phyloP scores from a whole-genome alignment of 2,113 vertebrate genomes.

The Capreolus pygargus region DNA sequence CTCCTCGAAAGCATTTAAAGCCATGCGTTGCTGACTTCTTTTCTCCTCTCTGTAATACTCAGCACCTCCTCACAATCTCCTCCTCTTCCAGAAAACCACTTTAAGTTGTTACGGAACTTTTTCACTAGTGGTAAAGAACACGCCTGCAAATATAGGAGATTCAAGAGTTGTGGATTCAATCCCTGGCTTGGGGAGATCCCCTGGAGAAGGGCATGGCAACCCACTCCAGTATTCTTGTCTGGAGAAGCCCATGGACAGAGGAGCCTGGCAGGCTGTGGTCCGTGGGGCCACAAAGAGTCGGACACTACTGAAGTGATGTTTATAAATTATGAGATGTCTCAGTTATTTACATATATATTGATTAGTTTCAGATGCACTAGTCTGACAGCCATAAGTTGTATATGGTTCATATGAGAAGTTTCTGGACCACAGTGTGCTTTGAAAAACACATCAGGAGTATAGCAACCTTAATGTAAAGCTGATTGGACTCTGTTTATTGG shows the following conservation, averaged over 20 bases:
- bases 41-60: neutral
- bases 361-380: neutral
- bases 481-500: neutral
- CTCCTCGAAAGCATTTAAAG: neutral
- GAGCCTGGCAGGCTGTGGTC: neutral
- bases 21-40: neutral
- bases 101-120: neutral
- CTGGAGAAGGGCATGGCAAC: neutral
- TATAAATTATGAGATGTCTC: neutral
- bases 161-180: neutral
- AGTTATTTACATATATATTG: neutral
- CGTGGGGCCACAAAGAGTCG: neutral
- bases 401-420: neutral
- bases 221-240: neutral
- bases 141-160: neutral
- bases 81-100: neutral
- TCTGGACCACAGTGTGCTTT: neutral
- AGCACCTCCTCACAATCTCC: neutral
- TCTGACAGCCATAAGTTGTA: neutral
- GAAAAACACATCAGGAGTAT: neutral
- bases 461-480: neutral
- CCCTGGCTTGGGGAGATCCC: neutral
- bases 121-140: neutral
- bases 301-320: neutral
- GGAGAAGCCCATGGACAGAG: neutral